A percentile compares a stretch with the other conserved stretches of the same genome.
phyloP scores from a whole-genome alignment of 2,113 vertebrate species.

The Ceuthmochares aereus region DNA sequence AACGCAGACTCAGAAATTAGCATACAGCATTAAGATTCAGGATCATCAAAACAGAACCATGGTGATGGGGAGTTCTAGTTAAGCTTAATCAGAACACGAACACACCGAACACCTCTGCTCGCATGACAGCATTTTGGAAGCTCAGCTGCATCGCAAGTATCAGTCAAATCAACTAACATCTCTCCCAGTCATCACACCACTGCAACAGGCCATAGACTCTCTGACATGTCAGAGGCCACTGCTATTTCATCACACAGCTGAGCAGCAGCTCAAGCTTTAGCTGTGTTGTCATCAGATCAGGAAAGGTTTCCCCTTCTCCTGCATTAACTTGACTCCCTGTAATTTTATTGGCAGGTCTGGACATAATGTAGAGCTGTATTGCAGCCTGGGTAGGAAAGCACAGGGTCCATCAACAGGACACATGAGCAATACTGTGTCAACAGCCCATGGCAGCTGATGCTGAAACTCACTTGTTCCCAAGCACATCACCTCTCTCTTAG shows the following conservation, averaged over 20 bases:
- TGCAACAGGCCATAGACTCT: background rate
- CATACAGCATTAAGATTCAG: background rate
- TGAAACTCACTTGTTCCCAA: background rate
- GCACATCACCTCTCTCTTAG: background rate
- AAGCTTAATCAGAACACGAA: background rate
- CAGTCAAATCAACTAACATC: background rate
- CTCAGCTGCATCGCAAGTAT: background rate
- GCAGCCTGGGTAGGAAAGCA: background rate
- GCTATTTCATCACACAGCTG: rapidly evolving
- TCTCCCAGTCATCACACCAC: background rate
- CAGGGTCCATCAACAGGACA: background rate
- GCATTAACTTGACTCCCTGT: background rate
- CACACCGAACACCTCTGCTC: background rate
- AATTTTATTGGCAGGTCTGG: background rate
- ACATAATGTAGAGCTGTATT: background rate
- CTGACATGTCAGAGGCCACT: background rate
- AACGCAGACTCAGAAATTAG: background rate
- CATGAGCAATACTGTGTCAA: background rate
- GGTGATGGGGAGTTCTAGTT: background rate
- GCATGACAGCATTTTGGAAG: background rate
- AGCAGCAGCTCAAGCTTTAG: background rate
- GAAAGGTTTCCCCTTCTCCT: background rate
- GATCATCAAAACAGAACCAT: background rate
- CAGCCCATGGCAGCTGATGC: background rate
- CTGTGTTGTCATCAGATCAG: background rate